These are phyloP conservation scores for Pagrus major DNA, from an alignment of 2,113 vertebrate species.

Conservation along the genomic window DNA sequence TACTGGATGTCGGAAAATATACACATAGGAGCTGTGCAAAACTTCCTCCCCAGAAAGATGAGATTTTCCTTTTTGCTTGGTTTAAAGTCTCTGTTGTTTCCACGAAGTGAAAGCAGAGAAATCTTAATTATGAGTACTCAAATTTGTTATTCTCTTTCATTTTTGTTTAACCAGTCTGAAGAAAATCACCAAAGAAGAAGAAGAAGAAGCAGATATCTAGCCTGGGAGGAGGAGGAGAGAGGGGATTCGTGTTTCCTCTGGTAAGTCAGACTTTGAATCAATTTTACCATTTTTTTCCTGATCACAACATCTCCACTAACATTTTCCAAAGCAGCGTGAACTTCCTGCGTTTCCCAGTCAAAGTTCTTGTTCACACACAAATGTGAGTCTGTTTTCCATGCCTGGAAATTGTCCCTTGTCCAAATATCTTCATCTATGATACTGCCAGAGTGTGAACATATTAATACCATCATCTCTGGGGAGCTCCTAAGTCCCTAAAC, in stretches of 20 bases:
- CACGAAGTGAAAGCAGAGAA: not conserved
- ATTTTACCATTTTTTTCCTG: conserved; percentile 13
- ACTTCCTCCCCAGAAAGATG: not conserved
- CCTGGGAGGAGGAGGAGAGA: conserved; percentile 37
- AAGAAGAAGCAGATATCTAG: not conserved
- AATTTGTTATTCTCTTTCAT: conserved; percentile 23
- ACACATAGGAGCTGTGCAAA: conserved; percentile 9
- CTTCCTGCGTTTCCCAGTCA: conserved; percentile 59
- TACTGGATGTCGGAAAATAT: conserved; percentile 23
- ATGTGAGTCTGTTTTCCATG: conserved; percentile 62
- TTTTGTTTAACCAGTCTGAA: conserved; percentile 63
- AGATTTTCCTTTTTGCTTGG: conserved; percentile 25
- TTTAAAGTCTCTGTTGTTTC: conserved; percentile 28
- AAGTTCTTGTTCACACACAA: conserved; percentile 60
- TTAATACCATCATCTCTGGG: conserved; percentile 46
- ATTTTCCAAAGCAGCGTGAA: conserved; percentile 65
- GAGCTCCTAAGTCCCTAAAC: conserved; percentile 20
- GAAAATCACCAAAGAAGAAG: conserved; percentile 39
- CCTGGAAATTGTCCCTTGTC: conserved; percentile 51
- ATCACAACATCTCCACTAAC: conserved; percentile 5
- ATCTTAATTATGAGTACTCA: conserved; percentile 8
- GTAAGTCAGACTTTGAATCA: conserved; percentile 59
- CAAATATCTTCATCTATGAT: conserved; percentile 57
- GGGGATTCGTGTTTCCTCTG: conserved; percentile 55
- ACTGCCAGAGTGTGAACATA: conserved; percentile 46